Evolutionary conservation across 2,888 invertebrate species (phyloP).

Genomic region (Pheosia gnoma): DNA sequence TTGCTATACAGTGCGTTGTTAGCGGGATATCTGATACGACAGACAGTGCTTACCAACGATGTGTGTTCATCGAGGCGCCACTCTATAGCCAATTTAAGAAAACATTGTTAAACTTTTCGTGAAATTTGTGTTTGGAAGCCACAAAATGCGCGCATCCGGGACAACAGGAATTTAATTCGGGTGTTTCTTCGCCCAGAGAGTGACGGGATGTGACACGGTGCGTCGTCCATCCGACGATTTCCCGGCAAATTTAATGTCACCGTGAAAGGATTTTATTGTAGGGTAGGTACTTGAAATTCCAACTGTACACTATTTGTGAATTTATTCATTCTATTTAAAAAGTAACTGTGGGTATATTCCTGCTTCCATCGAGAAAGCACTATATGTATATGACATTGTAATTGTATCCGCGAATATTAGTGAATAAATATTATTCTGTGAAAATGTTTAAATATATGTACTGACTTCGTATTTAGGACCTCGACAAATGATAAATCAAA

Average conservation of each 20-base stretch:
- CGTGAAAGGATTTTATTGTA: slow-evolving; percentile 55
- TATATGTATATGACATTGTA: too few relatives aligned
- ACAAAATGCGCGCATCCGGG: slow-evolving; percentile 50
- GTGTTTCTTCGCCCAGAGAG: slow-evolving; percentile 62
- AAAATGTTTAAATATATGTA: too few relatives aligned
- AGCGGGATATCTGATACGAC: slow-evolving; percentile 54
- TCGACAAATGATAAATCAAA: too few relatives aligned
- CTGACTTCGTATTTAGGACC: too few relatives aligned
- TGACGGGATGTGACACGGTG: slow-evolving; percentile 70
- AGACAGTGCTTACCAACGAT: slow-evolving; percentile 19
- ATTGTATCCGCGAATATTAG: too few relatives aligned
- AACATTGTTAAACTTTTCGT: slow-evolving; percentile 52
- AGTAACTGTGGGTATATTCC: too few relatives aligned
- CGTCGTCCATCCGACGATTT: slow-evolving; percentile 63
- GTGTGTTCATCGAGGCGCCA: slow-evolving; percentile 27
- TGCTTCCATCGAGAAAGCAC: too few relatives aligned
- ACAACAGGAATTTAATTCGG: slow-evolving; percentile 78
- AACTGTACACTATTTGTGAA: slow-evolving; percentile 21
- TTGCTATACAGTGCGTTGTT: slow-evolving; percentile 52
- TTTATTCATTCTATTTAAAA: too few relatives aligned
- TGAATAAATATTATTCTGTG: too few relatives aligned
- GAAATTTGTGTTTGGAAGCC: slow-evolving; percentile 53
- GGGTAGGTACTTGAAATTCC: slow-evolving; percentile 35
- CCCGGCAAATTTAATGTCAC: slow-evolving; percentile 63
- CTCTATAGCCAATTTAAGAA: slow-evolving; percentile 52